Percentiles rank a stretch among this genome's conserved stretches.
These are phyloP conservation scores for Peromyscus aztecus DNA, from an alignment of 2,797 vertebrate species.

Conservation along the genomic window DNA sequence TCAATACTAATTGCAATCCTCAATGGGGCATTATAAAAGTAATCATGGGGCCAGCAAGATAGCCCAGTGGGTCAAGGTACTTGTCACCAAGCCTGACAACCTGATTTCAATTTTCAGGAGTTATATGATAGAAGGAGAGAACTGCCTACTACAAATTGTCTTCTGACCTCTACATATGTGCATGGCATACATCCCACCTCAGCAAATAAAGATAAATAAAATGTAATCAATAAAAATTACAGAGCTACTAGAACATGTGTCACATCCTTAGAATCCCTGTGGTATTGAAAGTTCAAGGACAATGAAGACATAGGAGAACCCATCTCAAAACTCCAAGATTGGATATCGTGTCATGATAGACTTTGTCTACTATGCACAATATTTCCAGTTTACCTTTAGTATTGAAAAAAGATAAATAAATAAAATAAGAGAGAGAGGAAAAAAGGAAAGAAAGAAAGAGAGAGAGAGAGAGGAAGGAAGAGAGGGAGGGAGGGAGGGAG, in stretches of 20 bases:
- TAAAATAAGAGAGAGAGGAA: not conserved
- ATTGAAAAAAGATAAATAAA: not conserved
- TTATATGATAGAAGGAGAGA: not conserved
- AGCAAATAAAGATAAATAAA: not conserved
- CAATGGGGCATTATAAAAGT: slow-evolving; percentile 29
- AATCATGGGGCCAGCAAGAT: not conserved
- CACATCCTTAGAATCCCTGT: not conserved
- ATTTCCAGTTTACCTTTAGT: not conserved
- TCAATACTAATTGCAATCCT: slow-evolving; percentile 6
- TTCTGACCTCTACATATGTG: not conserved
- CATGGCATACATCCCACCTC: fast-evolving
- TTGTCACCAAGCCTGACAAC: not conserved
- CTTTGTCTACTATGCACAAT: not conserved
- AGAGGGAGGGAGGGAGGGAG: too few relatives aligned
- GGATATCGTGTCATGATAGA: not conserved
- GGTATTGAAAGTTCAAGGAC: not conserved
- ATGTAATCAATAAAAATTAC: not conserved
- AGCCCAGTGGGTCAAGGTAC: not conserved
- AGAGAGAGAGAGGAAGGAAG: not conserved
- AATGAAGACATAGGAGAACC: not conserved
- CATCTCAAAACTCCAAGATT: not conserved
- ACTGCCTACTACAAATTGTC: not conserved
- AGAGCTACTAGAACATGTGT: not conserved
- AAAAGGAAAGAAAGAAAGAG: fast-evolving
- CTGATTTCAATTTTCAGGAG: not conserved